A percentile compares a stretch with the other conserved stretches of the same genome.
Conservation (phyloP, 2,113 vertebrate species). For the Apus apus region DNA sequence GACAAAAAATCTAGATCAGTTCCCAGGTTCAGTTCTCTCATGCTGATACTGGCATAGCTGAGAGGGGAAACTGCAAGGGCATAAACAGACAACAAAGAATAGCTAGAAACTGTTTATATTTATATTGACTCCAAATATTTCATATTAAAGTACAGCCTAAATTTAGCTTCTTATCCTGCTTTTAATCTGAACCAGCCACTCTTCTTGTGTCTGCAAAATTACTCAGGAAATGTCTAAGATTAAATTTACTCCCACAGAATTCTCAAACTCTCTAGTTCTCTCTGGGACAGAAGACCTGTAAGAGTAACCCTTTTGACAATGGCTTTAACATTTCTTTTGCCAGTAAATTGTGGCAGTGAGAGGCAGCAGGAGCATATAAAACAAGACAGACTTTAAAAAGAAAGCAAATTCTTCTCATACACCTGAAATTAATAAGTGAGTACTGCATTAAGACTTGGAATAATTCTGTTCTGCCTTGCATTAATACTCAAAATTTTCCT, state of each 20-base stretch:
- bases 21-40: slow-evolving; percentile 7
- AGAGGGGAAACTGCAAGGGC: neutral
- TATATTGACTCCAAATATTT: slow-evolving; percentile 21
- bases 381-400: neutral
- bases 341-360: neutral
- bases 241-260: slow-evolving; percentile 53
- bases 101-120: neutral
- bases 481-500: neutral
- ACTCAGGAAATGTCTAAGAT: slow-evolving; percentile 45
- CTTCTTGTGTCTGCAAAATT: slow-evolving; percentile 31
- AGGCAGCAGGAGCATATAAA: neutral
- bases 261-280: neutral
- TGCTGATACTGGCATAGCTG: neutral
- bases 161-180: slow-evolving; percentile 3
- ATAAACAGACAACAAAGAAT: neutral
- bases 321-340: neutral
- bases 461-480: neutral
- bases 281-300: slow-evolving; percentile 2
- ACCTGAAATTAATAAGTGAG: neutral
- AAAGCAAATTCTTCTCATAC: neutral
- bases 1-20: neutral
- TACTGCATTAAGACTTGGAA: neutral
- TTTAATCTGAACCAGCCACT: slow-evolving; percentile 13
- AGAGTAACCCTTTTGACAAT: neutral
- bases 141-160: slow-evolving; percentile 28